phyloP scores from a whole-genome alignment of 2,797 vertebrate genomes.

The Ctenosaura bakeri region DNA sequence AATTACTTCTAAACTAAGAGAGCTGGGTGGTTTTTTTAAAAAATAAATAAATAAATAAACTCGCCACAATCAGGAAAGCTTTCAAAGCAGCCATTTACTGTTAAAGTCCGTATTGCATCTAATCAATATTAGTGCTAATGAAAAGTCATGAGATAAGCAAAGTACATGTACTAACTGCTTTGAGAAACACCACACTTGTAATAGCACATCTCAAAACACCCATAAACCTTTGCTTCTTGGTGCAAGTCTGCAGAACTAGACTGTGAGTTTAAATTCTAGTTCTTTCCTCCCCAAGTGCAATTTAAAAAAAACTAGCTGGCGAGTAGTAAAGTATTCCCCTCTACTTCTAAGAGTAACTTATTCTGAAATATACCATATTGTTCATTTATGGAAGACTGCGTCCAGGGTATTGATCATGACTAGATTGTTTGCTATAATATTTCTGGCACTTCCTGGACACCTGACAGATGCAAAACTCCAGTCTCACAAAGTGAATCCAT shows the following conservation, averaged over 20 bases:
- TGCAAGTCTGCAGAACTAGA: not conserved
- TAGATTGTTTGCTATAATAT: not conserved
- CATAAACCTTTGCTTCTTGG: not conserved
- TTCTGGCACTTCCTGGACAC: not conserved
- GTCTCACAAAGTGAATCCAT: too few species aligned
- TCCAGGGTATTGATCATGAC: not conserved
- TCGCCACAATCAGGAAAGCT: not conserved
- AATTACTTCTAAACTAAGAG: slow-evolving; percentile 32
- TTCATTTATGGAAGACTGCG: not conserved
- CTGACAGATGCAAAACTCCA: too few species aligned
- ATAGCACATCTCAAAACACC: not conserved
- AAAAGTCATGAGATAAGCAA: slow-evolving; percentile 20
- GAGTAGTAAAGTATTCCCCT: not conserved
- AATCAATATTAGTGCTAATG: slow-evolving; percentile 21
- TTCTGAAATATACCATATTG: not conserved
- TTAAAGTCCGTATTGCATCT: not conserved
- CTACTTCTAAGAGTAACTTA: not conserved
- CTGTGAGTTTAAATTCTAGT: not conserved
- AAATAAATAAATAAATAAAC: slow-evolving; percentile 3
- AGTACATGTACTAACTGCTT: slow-evolving; percentile 6
- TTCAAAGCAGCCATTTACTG: slow-evolving; percentile 18
- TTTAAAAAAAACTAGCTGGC: not conserved
- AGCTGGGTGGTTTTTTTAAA: slow-evolving; percentile 17
- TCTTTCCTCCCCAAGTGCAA: not conserved
- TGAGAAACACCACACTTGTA: not conserved